Base-by-base conservation (phyloP, 2,113 vertebrate species). In the Etia nguti region DNA sequence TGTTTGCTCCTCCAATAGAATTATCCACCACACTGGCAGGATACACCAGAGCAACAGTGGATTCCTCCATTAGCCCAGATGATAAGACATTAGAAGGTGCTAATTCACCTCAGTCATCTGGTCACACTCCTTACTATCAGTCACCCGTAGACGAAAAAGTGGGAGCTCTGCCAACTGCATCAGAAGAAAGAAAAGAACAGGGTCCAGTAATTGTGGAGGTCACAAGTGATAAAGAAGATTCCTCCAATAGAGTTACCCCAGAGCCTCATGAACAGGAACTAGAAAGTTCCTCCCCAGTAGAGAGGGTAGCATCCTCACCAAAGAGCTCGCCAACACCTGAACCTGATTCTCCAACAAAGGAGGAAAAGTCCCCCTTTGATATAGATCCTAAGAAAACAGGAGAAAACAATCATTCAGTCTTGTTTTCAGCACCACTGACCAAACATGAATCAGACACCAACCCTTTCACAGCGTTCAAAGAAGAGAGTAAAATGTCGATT, bases 401-500 rank as follows among this genome's bases (percentile, higher is more conserved):
- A 92, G 97, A 96, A 77, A 82, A 34, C 86, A 60, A 82, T 43
- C 89, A 93, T 59, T 94, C 97, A 55, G 24, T 93, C 48, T 89
- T 92, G 52, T 92, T 75, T 52, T 88, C 93, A 79, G 87, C 89
- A 56, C 83, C 86, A 36, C 6, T 83, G 70, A 94, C 94, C 83
- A 96, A 96, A 90, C 95, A 96, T 41, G 96, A 97, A 88, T 92
- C 91, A 60, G 98, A 98, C 83, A 94, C 93, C 56, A 95, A 94
- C 88, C 97, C 95, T 82, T 97, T 97, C 6, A 93, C 97, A 31
- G 95, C 96, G 7, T 96, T 98, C 82, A 99, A 99, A 95, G 98
- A 99, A 88, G 98, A 99, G 13, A 98, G 97, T 16, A 99, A 99
- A 96, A 99, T 99, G 98, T 99, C 98, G 2, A 99, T 99, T 95